phyloP scores from a whole-genome alignment of 2,113 vertebrate genomes.

The Neolamprologus caudopunctatus region DNA sequence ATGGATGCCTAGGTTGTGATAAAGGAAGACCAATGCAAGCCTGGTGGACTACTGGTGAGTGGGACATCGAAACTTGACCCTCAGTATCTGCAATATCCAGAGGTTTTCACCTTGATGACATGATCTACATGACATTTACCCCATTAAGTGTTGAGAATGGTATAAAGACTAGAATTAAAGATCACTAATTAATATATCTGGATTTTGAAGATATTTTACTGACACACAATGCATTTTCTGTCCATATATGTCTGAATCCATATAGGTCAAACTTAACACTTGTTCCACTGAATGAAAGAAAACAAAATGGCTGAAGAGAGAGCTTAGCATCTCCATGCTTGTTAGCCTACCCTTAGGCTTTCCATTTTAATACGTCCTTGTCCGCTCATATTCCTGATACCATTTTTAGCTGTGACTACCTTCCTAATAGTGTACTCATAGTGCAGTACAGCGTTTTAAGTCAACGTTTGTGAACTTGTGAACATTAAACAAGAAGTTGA shows the following conservation, averaged over 20 bases:
- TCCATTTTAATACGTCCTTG: background rate
- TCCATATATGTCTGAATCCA: background rate
- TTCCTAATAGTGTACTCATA: background rate
- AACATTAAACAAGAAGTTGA: background rate
- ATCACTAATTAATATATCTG: background rate
- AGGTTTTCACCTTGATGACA: background rate
- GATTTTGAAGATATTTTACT: background rate
- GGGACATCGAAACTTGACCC: background rate
- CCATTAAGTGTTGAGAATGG: background rate
- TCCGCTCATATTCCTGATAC: background rate
- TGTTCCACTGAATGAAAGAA: background rate
- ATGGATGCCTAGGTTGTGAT: slow-evolving; percentile 42
- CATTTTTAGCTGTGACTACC: background rate
- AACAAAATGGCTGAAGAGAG: background rate
- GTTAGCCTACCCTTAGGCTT: background rate
- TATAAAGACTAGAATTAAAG: background rate
- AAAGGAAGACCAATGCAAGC: slow-evolving; percentile 30
- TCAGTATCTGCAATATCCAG: background rate
- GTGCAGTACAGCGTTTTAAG: background rate
- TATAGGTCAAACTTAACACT: background rate
- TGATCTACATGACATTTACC: background rate
- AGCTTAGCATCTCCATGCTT: background rate
- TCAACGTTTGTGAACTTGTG: background rate
- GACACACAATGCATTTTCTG: background rate
- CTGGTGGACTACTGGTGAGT: background rate